Evolutionary conservation across 2,113 vertebrate species (phyloP), one percentile per base, ranked within the genome.

Genomic region (Odontesthes bonariensis): DNA sequence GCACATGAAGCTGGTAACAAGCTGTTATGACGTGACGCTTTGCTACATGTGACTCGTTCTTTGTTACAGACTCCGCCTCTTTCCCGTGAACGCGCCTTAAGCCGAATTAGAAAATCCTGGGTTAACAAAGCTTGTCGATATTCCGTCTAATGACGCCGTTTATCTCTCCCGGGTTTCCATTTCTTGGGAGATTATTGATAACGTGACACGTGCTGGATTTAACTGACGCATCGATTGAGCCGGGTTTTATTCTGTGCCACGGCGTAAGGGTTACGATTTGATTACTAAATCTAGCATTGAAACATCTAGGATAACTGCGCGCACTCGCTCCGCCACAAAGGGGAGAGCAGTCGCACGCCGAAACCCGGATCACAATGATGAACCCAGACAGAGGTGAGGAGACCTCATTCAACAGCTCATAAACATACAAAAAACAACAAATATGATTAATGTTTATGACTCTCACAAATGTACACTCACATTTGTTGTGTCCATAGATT

Each of bases 271-370:
- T 80, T 55, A 3, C 61, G 87, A 79, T 86, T 77, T 75, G 86
- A 86, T 91, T 74, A 90, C 4, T 88, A 85, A 90, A 91, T 85
- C 90, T 81, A 65, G 88, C 87, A 69, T 89, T 84, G 80, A 85
- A 88, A 84, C 87, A 91, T 89, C 90, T 91, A 84, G 90, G 88
- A 91, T 90, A 81, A 88, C 68, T 90, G 90, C 86, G 87, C 86
- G 85, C 68, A 12, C 66, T 59, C 90, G 85, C 83, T 27, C 17
- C 5, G n/a, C 31, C 73, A 22, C 1, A 0, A 20, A 89, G 84
- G 84, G 78, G 47, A 80, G 51, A 86, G 3, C 35, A 91, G 53
- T 89, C 82, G 79, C 1, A 38, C 70, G 2, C 73, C 8, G 88
- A 90, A n/a, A 69, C 49, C 8, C 27, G 59, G 88, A 85, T 88